Evolutionary conservation across 2,113 vertebrate genomes (phyloP), one percentile per base, ranked within the genome.

Genomic region (Lutjanus erythropterus): DNA sequence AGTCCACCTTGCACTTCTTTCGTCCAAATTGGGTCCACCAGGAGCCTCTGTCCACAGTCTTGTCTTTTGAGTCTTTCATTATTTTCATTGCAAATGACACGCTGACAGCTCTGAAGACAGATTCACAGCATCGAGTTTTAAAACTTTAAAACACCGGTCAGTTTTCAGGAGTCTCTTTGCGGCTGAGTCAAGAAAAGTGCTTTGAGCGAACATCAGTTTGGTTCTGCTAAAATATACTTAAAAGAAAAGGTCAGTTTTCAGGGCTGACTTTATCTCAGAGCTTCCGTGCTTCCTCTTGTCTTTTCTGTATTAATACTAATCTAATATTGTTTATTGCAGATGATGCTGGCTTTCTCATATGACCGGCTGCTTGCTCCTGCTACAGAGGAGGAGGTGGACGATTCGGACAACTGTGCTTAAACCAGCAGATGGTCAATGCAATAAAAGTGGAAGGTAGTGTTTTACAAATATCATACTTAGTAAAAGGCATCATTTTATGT

Each of bases 301-400:
- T n/a, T 19, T 55, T 37, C 42, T n/a, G n/a, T n/a, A n/a, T 27
- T 52, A 14, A 2, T 39, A 3, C 14, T 29, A 21, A 23, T 68
- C 9, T 41, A 11, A 53, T 73, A 2, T 62, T 72, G 15, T 77
- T 25, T 37, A 16, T 42, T 10, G 9, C 86, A 97, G 96, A 66
- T 95, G 14, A 96, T 96, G 95, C 78, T 96, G 84, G 80, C 83
- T 12, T 80, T 95, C 44, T 97, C 96, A 0, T 97, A 95, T 10
- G 77, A 91, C 3, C 93, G 92, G 27, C 92, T 97, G 46, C 85
- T 96, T 73, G 95, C 95, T 29, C 94, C 93, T 5, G 56, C 73
- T 21, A 39, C 72, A 46, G 80, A 75, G 31, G 85, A 91, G 21
- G 73, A 84, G 44, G 71, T 46, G 18, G 88, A 93, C 1, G 53